Evolutionary conservation across 2,797 vertebrate genomes (phyloP), one percentile per base, ranked within the genome.

Genomic region (Alectoris magna): DNA sequence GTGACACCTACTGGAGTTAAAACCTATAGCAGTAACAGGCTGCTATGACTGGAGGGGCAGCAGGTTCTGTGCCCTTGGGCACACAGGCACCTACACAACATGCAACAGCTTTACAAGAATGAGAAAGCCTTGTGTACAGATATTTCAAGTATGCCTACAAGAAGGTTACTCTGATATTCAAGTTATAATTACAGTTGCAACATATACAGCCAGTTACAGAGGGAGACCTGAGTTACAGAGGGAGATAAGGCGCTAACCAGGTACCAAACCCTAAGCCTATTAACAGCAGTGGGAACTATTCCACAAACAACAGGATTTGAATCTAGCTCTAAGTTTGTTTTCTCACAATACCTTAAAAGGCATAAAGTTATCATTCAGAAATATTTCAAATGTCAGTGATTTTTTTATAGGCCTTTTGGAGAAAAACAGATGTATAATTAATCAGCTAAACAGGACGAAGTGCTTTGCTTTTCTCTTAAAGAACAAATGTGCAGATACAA

Each of bases 351-450:
- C n/a, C 11, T 29, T 43, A 6, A 15, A 67, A 88, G 34, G 48
- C 60, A 91, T 38, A 90, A 67, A 78, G 53, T 63, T 84, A 83
- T 14, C 11, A 55, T 26, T 67, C 29, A 90, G 44, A 90, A 58
- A 68, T 17, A 91, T 85, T 59, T 67, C 36, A 93, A 90, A 51
- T 72, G 70, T 5, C 62, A 92, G 53, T 82, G 90, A 78, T 17
- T 44, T 74, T 74, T 59, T 56, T 17, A 53, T 75, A 81, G n/a
- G 46, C 29, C 34, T 78, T 34, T 44, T 27, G 18, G 17, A 85
- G 80, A 82, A 11, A 51, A 56, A 18, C 11, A 76, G 11, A 55
- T 34, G 6, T 29, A 23, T 75, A 79, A 71, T 81, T 77, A 71
- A 49, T 46, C 19, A 63, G 46, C 9, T 15, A 60, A 63, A 67